Percentiles rank a stretch among this genome's conserved stretches.
These are phyloP conservation scores for Ophioderma brevispina DNA, from an alignment of 35 echinoderm and acorn worm genomes.

Conservation along the genomic window DNA sequence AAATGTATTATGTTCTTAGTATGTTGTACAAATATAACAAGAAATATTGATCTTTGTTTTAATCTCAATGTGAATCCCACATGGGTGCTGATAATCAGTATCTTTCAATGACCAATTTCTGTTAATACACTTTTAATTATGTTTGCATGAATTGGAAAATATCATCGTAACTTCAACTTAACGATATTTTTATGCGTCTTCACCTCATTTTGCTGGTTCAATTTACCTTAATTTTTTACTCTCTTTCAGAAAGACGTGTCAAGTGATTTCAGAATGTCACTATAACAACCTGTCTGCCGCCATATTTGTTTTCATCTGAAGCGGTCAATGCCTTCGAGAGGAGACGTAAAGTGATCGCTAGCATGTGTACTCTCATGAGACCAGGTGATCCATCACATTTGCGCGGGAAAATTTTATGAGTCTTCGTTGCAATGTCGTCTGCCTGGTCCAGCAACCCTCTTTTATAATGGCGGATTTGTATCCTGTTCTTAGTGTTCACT, in stretches of 20 bases:
- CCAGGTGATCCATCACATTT: conserved; percentile 9
- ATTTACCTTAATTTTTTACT: not conserved
- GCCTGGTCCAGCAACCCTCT: not conserved
- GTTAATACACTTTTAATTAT: too few relatives aligned
- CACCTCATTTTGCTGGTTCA: not conserved
- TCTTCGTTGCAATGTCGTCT: conserved; percentile 5
- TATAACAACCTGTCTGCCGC: not conserved
- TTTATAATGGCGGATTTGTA: not conserved
- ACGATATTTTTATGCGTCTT: not conserved
- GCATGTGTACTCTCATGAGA: conserved; percentile 2
- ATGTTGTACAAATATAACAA: too few relatives aligned
- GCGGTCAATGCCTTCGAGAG: conserved; percentile 8
- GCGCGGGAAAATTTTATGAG: not conserved
- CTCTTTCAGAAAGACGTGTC: conserved; percentile 9
- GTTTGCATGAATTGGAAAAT: too few relatives aligned
- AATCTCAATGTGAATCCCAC: too few relatives aligned
- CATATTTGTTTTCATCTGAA: conserved; percentile 11
- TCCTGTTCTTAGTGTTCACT: conserved; percentile 97
- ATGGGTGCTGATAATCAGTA: too few relatives aligned
- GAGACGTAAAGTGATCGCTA: conserved; percentile 9
- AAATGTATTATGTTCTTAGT: too few relatives aligned
- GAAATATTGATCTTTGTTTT: too few relatives aligned
- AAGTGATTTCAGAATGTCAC: not conserved
- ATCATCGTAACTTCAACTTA: not conserved
- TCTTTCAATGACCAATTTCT: too few relatives aligned